Evolutionary conservation across 2,113 vertebrate species (phyloP), one percentile per base, ranked within the genome.

Genomic region (Plecturocebus donacophilus): DNA sequence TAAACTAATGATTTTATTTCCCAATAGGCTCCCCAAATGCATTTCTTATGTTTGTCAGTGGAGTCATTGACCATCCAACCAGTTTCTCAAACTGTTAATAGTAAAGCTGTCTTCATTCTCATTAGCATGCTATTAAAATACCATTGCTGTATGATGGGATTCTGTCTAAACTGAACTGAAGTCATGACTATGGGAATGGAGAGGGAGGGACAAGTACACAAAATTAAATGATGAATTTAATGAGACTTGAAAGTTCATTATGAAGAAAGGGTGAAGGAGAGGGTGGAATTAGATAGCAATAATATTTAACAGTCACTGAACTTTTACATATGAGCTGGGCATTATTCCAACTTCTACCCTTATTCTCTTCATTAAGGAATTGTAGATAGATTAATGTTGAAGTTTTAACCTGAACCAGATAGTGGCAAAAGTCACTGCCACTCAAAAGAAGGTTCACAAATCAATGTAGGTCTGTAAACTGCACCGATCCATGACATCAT

Each of bases 221-320:
- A 93, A 87, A 79, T 35, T 88, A 87, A 45, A 40, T 86, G 32
- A 87, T 90, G 38, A 73, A 27, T 61, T 95, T 94, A 94, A 92
- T 85, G 83, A 96, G 79, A 91, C n/a, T 80, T 93, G 77, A 70
- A 47, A 70, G 40, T 91, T 96, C 90, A 71, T 90, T 87, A 82
- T 47, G 79, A 94, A 94, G 68, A 56, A 73, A 64, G 17, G 64
- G 40, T 81, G 68, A 93, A 89, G 79, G 90, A 89, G 45, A 79
- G 35, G 92, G 47, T 64, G 70, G 96, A 84, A 27, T 17, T 45
- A 49, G 70, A 30, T 20, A 27, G 49, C 32, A 90, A n/a, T 95
- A 49, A 80, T 10, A 82, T 47, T 82, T 68, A 95, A 56, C 16
- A 52, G 40, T 87, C 81, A 77, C 21, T 5, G 30, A 94, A 45